phyloP scores from a whole-genome alignment of 1,140 invertebrate genomes.

The Papilio aristodemus region DNA sequence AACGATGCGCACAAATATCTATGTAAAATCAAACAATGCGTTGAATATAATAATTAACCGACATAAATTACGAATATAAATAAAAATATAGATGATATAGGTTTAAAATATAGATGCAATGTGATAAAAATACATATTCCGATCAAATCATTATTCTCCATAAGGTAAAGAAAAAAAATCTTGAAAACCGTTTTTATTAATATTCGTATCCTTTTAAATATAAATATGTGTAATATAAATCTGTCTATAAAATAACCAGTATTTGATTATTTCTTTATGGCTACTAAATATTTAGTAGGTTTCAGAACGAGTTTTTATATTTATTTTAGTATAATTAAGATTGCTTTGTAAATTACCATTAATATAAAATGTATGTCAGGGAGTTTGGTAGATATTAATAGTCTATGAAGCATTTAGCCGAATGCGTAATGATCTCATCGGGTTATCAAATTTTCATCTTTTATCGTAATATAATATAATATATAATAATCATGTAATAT shows the following conservation, averaged over 20 bases:
- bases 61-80: background rate
- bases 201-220: background rate
- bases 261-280: background rate
- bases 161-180: too few relatives aligned
- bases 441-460: too few relatives aligned
- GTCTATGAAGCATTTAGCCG: background rate
- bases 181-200: too few relatives aligned
- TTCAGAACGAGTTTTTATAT: background rate
- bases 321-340: background rate
- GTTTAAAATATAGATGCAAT: too few relatives aligned
- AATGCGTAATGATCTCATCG: background rate
- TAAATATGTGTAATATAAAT: background rate
- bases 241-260: background rate
- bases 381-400: background rate
- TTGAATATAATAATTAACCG: too few relatives aligned
- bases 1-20: too few relatives aligned
- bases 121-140: background rate
- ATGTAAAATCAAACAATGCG: too few relatives aligned
- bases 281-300: background rate
- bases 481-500: too few relatives aligned
- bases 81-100: too few relatives aligned
- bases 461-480: too few relatives aligned
- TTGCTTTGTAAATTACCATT: background rate
- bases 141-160: too few relatives aligned
- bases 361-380: slow-evolving; percentile 1